A percentile compares a stretch with the other conserved stretches of the same genome.
Conservation (phyloP, 2,113 vertebrate species). For the Fulica atra region DNA sequence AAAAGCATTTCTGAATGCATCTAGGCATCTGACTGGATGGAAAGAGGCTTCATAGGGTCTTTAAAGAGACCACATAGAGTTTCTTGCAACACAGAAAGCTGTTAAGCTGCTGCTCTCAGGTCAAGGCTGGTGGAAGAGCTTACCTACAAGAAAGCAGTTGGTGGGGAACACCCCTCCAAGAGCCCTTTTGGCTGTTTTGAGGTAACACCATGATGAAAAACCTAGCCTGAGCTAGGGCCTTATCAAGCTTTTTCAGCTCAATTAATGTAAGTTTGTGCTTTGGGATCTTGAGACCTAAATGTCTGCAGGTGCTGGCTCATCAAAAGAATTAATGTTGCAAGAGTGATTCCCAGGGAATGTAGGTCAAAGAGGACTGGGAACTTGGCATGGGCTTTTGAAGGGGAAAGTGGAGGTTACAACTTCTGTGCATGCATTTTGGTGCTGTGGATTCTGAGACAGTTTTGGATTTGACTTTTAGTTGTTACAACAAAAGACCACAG, state of each 20-base stretch:
- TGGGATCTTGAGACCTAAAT: not conserved
- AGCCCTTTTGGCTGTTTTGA: not conserved
- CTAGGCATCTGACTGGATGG: not conserved
- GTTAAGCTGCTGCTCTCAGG: not conserved
- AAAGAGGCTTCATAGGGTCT: not conserved
- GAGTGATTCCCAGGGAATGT: not conserved
- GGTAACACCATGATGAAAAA: not conserved
- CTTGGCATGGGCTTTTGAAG: not conserved
- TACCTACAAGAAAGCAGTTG: not conserved
- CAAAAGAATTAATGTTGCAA: not conserved
- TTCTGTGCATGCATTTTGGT: not conserved
- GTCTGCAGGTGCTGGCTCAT: not conserved
- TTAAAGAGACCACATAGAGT: not conserved
- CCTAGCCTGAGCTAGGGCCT: not conserved
- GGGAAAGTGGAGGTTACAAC: not conserved
- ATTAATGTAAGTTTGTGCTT: not conserved
- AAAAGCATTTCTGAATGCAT: accelerated
- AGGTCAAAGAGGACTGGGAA: not conserved
- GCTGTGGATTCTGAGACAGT: not conserved
- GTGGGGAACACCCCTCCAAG: not conserved
- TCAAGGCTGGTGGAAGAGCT: not conserved
- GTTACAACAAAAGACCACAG: not conserved
- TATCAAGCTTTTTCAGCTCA: not conserved
- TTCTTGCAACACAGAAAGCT: not conserved
- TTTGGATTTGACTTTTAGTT: not conserved